Evolutionary conservation across 2,797 vertebrate species (phyloP), one percentile per base, ranked within the genome.

Genomic region (Gorsachius magnificus): DNA sequence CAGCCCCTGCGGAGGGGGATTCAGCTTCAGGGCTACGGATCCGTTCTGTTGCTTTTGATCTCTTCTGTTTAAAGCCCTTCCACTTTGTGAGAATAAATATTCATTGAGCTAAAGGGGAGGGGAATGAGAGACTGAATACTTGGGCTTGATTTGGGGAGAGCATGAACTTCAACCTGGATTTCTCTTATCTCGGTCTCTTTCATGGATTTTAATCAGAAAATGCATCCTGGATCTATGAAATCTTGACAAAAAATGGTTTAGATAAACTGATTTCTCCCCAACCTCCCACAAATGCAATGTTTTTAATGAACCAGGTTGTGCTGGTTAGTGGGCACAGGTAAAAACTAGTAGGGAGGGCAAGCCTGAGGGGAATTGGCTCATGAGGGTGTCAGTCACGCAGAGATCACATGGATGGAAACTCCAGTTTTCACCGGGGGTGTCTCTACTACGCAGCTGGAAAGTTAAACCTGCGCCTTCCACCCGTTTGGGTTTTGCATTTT

Each of bases 161-260:
- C 58, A 46, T 28, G 18, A 87, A 45, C 63, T 86, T 72, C 31
- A 58, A 80, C 36, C 31, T 36, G 29, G 14, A 5, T 10, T 83
- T 76, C 65, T 81, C 38, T 74, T 53, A 74, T 84, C 63, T 86
- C 21, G 1, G 66, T 60, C 31, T 74, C 63, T 86, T 81, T 90
- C 83, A 25, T 38, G 25, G 46, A 57, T 90, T 95, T 95, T 64
- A 53, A 64, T 70, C 56, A 82, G 77, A 84, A 84, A 35, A 31
- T 45, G 46, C 36, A 64, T 43, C 26, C 31, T 1, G 2, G 17
- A 24, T 70, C 36, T 68, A 4, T 9, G 48, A 46, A 66, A 18
- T 60, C 51, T 84, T 87, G 36, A 33, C 21, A 16, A 74, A 61
- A 83, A 54, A 7, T 15, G 7, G 60, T 79, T 53, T 17, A n/a